These are phyloP conservation scores for Cephus runcator DNA, from an alignment of 2,888 invertebrate genomes.

Conservation along the genomic window DNA sequence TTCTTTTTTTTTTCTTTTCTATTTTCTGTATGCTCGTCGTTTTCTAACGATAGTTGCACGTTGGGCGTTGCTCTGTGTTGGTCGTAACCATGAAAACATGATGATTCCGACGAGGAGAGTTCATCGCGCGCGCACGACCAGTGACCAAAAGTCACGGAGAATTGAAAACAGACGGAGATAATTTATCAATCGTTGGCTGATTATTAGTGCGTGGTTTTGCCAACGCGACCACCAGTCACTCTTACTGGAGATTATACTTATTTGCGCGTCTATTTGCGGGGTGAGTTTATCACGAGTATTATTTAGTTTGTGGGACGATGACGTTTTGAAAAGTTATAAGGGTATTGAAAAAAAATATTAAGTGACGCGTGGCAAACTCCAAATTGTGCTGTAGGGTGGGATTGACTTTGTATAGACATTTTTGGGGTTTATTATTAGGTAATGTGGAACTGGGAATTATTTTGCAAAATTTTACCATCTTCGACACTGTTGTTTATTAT, in stretches of 20 bases:
- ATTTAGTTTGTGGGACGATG: not conserved
- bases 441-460: not conserved
- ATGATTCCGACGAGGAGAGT: not conserved
- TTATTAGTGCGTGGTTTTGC: slow-evolving; percentile 9
- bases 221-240: not conserved
- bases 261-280: not conserved
- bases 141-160: slow-evolving; percentile 7
- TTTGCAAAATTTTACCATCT: not conserved
- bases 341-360: not conserved
- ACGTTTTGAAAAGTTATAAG: not conserved
- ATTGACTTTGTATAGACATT: not conserved
- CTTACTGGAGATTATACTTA: not conserved
- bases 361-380: not conserved
- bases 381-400: not conserved
- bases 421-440: not conserved
- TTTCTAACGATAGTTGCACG: not conserved
- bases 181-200: slow-evolving; percentile 40
- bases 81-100: not conserved
- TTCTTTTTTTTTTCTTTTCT: not conserved
- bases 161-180: slow-evolving; percentile 33
- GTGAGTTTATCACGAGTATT: not conserved
- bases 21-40: not conserved
- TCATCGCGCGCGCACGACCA: slow-evolving; percentile 1
- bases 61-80: not conserved
- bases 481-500: slow-evolving; percentile 3